These are phyloP conservation scores for Tenthredo mesomela DNA, from an alignment of 2,888 invertebrate species.

Conservation along the genomic window DNA sequence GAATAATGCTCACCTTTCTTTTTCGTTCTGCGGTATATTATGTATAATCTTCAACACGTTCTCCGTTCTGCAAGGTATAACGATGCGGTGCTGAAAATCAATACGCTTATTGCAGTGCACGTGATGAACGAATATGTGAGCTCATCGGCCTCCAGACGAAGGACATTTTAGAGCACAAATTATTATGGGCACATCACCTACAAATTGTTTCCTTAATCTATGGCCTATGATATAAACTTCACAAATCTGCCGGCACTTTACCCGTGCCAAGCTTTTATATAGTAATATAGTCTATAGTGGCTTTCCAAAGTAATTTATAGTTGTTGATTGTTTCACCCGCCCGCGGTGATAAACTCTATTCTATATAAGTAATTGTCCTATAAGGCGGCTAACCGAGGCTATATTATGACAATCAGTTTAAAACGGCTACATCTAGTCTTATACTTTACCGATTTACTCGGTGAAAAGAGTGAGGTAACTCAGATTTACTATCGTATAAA, in stretches of 20 bases:
- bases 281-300: no score
- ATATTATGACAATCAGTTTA: background rate
- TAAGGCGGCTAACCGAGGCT: background rate
- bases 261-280: background rate
- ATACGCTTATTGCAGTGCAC: slow-evolving; percentile 33
- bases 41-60: slow-evolving; percentile 4
- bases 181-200: background rate
- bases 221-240: background rate
- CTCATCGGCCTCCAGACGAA: slow-evolving; percentile 18
- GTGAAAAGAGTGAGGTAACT: background rate
- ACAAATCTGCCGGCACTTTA: background rate
- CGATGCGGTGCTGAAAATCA: slow-evolving; percentile 31
- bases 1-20: background rate
- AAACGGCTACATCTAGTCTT: background rate
- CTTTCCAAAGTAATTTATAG: background rate
- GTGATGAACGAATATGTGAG: slow-evolving; percentile 20
- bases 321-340: background rate
- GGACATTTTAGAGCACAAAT: background rate
- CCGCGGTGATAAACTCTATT: slow-evolving; percentile 2
- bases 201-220: slow-evolving; percentile 23
- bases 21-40: background rate
- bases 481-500: background rate
- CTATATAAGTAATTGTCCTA: slow-evolving; percentile 30
- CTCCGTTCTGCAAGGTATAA: background rate
- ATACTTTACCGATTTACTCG: background rate